phyloP scores from a whole-genome alignment of 2,113 vertebrate species.

The Plotosus lineatus region DNA sequence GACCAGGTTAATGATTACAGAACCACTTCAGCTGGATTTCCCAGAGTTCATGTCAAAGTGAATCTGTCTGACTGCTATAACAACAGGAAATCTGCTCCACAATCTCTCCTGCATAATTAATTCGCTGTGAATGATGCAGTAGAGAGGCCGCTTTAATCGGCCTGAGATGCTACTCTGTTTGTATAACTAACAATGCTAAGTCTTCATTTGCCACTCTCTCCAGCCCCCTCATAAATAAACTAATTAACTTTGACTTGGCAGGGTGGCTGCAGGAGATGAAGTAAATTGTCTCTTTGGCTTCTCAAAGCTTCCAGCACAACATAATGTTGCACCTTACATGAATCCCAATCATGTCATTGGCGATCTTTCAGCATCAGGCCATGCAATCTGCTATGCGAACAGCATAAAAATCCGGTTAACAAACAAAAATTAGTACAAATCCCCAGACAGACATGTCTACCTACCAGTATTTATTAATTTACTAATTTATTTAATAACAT shows the following conservation, averaged over 20 bases:
- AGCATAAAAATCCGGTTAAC: conserved; percentile 58
- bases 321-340: conserved; percentile 52
- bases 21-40: conserved; percentile 14
- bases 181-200: conserved; percentile 65
- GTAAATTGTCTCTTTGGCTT: conserved; percentile 46
- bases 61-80: conserved; percentile 15
- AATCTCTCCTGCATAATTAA: conserved; percentile 57
- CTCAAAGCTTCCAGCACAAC: conserved; percentile 35
- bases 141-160: conserved; percentile 60
- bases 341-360: conserved; percentile 63
- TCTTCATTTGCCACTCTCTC: conserved; percentile 63
- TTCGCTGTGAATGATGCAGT: conserved; percentile 52
- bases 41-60: conserved; percentile 23
- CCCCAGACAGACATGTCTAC: neutral
- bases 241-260: conserved; percentile 61
- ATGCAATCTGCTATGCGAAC: conserved; percentile 62
- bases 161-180: conserved; percentile 59
- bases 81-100: conserved; percentile 26
- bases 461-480: too few relatives aligned
- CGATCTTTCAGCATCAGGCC: conserved; percentile 60
- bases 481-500: too few relatives aligned
- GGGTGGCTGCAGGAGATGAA: conserved; percentile 41
- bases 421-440: neutral
- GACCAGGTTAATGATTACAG: neutral
- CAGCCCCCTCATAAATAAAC: conserved; percentile 68